Percentiles rank a stretch among this genome's conserved stretches.
Conservation (phyloP, 92 coral and sea anemone species). For the Ricordea florida region DNA sequence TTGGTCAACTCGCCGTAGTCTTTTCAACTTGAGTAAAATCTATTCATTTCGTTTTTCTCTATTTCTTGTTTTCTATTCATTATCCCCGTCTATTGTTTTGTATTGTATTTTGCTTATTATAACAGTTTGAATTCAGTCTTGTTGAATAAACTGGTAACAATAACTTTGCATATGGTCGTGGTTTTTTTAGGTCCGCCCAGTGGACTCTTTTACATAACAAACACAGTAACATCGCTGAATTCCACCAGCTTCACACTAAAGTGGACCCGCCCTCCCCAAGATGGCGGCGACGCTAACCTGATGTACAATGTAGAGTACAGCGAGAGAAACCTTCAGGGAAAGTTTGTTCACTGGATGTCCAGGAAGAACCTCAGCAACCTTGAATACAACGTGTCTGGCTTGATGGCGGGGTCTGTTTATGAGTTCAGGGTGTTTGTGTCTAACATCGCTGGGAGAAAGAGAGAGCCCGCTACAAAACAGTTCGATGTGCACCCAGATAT, state of each 20-base stretch:
- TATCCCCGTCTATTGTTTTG: too few species aligned
- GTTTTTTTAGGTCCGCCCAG: slow-evolving; percentile 71
- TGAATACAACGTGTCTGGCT: slow-evolving; percentile 60
- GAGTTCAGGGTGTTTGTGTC: slow-evolving; percentile 67
- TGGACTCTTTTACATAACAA: slow-evolving; percentile 66
- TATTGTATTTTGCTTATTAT: too few species aligned
- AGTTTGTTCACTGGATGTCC: slow-evolving; percentile 66
- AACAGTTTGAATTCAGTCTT: too few species aligned
- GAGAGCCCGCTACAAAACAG: slow-evolving; percentile 70
- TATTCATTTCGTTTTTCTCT: too few species aligned
- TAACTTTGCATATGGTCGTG: too few species aligned
- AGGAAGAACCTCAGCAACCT: slow-evolving; percentile 54
- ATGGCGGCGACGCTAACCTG: slow-evolving; percentile 75
- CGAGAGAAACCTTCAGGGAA: slow-evolving; percentile 51
- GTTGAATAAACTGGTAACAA: too few species aligned
- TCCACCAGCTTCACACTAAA: slow-evolving; percentile 59
- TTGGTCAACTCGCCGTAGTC: too few species aligned
- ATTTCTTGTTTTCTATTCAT: too few species aligned
- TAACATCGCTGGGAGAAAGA: slow-evolving; percentile 68
- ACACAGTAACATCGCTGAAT: slow-evolving; percentile 63
- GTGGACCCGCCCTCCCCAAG: slow-evolving; percentile 77
- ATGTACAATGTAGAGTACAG: slow-evolving; percentile 75
- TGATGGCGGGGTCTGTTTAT: slow-evolving; percentile 58
- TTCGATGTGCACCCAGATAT: slow-evolving; percentile 46
- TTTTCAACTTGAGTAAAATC: too few species aligned